A percentile compares a stretch with the other conserved stretches of the same genome.
phyloP scores from a whole-genome alignment of 2,113 vertebrate genomes.

The Passer domesticus region DNA sequence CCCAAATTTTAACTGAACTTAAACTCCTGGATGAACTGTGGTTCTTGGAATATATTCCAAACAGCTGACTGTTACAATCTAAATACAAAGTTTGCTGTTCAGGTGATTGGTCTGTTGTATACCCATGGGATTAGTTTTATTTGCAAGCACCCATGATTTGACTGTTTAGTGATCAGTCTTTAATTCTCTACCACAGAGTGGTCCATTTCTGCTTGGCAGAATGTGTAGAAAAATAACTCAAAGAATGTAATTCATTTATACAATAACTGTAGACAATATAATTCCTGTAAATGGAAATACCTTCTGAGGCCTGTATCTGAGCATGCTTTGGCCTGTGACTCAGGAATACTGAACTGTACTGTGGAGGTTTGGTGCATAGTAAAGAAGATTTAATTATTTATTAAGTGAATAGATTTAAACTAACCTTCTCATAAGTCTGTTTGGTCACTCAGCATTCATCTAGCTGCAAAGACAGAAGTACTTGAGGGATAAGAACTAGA shows the following conservation, averaged over 20 bases:
- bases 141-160: background rate
- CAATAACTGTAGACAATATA: background rate
- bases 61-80: background rate
- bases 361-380: background rate
- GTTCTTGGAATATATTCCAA: background rate
- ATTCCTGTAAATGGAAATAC: background rate
- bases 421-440: background rate
- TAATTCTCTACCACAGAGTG: background rate
- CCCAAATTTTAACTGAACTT: conserved; percentile 1
- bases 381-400: background rate
- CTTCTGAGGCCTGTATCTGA: background rate
- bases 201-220: background rate
- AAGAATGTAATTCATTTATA: background rate
- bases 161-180: background rate
- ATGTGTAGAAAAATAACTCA: background rate
- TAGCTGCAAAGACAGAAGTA: background rate
- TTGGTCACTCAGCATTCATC: background rate
- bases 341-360: background rate
- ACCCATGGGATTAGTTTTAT: background rate
- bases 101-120: background rate
- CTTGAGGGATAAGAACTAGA: background rate
- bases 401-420: background rate
- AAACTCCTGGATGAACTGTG: background rate
- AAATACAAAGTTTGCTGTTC: background rate
- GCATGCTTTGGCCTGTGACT: background rate